Base-by-base conservation (phyloP, 2,888 invertebrate genomes). In the Ornithoptera priamus region DNA sequence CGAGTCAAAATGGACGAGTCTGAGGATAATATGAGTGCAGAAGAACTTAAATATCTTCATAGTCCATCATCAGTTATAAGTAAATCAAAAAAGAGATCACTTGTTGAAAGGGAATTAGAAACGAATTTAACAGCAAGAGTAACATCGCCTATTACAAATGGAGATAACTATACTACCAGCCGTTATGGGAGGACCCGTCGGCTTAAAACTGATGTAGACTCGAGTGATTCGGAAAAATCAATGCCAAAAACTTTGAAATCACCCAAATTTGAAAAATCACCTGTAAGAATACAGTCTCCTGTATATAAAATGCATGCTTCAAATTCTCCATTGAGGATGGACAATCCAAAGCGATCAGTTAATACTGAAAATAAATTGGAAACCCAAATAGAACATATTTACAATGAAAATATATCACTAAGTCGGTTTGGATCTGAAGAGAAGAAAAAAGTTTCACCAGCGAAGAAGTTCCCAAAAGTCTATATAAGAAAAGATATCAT, bases 181-280 rank as follows among this genome's bases (percentile, higher is more conserved):
- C 93, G 95, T 18, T 95, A 94, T 82, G 95, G 95, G 12, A 89
- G 95, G 80, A 87, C 93, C 65, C 91, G 94, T 46, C 92, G 93
- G 68, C 85, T 91, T 8, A 94, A 94, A 81, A 82, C 86, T n/a
- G 85, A 87, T 2, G 75, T 78, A 18, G 93, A 94, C 66, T 84
- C 84, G 71, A 79, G 81, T 3, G 87, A 90, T 46, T 78, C 84
- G 0, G 93, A 93, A 63, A 89, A 86, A 79, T 76, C 83, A 24
- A 76, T 84, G 15, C 66, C 74, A 0, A 86, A 85, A 70, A 63
- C 79, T 42, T 59, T 81, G 2, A 85, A 85, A 73, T 84, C 87
- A 24, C 83, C 85, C 0, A 71, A 72, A 59, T 53, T 75, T 1
- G 87, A 86, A 12, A 83, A 83, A 50, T 85, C 88, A 7, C 86